A percentile compares a stretch with the other conserved stretches of the same genome.
Conservation (phyloP, 2,888 invertebrate genomes). For the Acanthosepion pharaonis region DNA sequence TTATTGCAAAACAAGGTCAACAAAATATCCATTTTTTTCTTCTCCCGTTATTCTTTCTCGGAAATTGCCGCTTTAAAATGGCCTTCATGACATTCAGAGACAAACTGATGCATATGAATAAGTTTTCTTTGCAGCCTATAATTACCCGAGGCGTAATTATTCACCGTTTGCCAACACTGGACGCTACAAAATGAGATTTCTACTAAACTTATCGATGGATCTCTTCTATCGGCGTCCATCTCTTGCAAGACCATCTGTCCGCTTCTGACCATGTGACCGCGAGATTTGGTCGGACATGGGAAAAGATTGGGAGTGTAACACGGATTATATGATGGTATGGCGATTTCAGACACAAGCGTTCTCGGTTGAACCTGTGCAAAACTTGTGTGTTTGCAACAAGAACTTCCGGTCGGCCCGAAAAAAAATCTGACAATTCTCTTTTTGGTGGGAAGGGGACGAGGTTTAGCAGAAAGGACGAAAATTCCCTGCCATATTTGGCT, state of each 20-base stretch:
- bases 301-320: not conserved
- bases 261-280: not conserved
- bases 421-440: not conserved
- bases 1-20: no score
- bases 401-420: not conserved
- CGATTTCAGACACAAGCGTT: not conserved
- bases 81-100: not conserved
- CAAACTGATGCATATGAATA: not conserved
- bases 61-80: not conserved
- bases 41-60: not conserved
- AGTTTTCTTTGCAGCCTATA: not conserved
- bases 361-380: not conserved
- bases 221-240: constrained; percentile 2
- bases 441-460: no score
- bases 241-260: not conserved
- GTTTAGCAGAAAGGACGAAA: no score
- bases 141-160: not conserved
- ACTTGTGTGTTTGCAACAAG: not conserved
- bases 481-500: no score
- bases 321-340: not conserved
- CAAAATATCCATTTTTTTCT: not conserved
- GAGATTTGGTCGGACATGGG: not conserved
- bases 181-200: not conserved
- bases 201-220: not conserved
- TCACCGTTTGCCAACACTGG: not conserved